Evolutionary conservation across 2,888 invertebrate genomes (phyloP).

Genomic region (Ophioninae sp.): DNA sequence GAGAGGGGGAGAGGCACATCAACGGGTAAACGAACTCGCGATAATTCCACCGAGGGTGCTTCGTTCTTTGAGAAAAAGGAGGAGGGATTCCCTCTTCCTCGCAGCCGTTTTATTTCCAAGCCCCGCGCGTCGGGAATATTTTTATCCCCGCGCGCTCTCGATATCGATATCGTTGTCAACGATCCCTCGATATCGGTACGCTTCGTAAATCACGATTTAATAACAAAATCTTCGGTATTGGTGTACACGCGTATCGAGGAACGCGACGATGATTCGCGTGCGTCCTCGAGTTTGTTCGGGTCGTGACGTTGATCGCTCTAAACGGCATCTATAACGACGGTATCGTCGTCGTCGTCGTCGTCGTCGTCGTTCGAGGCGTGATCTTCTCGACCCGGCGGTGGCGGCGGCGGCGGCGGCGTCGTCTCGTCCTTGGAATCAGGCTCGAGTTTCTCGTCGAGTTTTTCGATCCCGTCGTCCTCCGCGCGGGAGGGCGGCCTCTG

Average conservation of each 20-base stretch:
- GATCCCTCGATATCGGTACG: too few species aligned
- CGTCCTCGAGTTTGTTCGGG: not conserved
- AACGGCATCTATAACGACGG: slow-evolving; percentile 68
- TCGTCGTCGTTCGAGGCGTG: slow-evolving; percentile 62
- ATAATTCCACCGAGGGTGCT: slow-evolving; percentile 16
- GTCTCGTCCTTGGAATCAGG: slow-evolving; percentile 52
- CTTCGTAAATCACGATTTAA: too few species aligned
- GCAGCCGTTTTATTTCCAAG: too few species aligned
- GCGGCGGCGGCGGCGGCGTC: too few species aligned
- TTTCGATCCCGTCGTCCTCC: slow-evolving; percentile 70
- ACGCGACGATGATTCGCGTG: too few species aligned
- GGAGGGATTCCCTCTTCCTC: too few species aligned
- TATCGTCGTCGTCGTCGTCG: slow-evolving; percentile 68
- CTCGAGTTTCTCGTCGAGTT: slow-evolving; percentile 71
- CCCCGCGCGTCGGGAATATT: too few species aligned
- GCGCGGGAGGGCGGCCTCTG: slow-evolving; percentile 46
- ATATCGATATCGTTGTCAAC: too few species aligned
- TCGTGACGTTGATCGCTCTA: slow-evolving; percentile 29
- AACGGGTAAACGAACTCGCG: slow-evolving; percentile 35
- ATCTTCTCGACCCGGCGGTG: slow-evolving; percentile 44
- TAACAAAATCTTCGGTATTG: too few species aligned
- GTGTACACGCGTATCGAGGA: too few species aligned
- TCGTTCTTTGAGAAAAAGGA: not conserved
- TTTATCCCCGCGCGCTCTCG: too few species aligned
- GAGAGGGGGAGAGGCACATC: not conserved